Evolutionary conservation across 2,797 vertebrate species (phyloP).

Genomic region (Epinephelus coioides): DNA sequence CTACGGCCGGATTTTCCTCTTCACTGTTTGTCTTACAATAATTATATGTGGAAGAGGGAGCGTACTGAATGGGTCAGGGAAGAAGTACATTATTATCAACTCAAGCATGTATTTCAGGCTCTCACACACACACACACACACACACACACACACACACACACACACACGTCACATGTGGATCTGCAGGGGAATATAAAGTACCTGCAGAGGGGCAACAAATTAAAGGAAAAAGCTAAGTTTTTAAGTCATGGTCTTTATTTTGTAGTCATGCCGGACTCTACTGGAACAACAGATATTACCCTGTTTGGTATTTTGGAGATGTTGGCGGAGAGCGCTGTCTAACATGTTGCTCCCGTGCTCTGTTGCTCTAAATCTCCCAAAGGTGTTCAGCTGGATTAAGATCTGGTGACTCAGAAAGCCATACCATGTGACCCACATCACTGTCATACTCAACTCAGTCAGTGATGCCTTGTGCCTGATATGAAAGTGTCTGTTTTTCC

Average conservation of each 20-base stretch:
- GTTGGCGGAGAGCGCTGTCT: neutral
- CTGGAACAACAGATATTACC: neutral
- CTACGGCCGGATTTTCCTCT: conserved; percentile 16
- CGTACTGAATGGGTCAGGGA: neutral
- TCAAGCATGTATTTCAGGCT: conserved; percentile 2
- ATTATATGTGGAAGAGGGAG: conserved; percentile 19
- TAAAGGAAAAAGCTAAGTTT: neutral
- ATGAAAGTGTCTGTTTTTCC: neutral
- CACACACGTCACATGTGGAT: neutral
- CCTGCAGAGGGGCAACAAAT: neutral
- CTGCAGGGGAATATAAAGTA: neutral
- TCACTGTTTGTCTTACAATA: conserved; percentile 27
- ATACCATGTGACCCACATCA: neutral
- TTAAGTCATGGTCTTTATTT: neutral
- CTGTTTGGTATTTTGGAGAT: neutral
- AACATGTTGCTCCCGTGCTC: neutral
- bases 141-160: too few relatives aligned
- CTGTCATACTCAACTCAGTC: neutral
- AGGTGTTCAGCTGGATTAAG: neutral
- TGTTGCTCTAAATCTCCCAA: too few relatives aligned
- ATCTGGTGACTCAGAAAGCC: neutral
- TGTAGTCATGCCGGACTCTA: neutral
- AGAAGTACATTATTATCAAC: conserved; percentile 6
- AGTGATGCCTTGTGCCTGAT: neutral
- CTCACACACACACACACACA: neutral